Evolutionary conservation across 2,797 vertebrate genomes (phyloP), one percentile per base, ranked within the genome.

Genomic region (Dryobates pubescens): DNA sequence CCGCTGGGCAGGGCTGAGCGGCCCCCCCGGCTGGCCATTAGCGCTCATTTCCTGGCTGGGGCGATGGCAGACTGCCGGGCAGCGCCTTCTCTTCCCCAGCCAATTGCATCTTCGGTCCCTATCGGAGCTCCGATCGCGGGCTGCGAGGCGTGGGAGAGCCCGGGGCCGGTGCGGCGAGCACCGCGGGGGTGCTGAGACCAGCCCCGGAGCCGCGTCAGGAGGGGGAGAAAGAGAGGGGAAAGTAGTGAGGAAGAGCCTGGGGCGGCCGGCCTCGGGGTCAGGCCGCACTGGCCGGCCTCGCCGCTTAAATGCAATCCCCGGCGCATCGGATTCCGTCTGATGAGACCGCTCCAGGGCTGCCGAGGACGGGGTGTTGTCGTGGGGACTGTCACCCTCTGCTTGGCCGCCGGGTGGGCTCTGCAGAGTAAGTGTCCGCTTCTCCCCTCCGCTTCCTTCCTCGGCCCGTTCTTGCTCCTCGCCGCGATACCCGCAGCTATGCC

Each of bases 341-440:
- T 98, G 98, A 97, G 96, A 97, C 92, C 94, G 82, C 95, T 86
- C 36, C 97, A 19, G 95, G 91, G 96, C 93, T 90, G 96, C 92
- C 96, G 96, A 63, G 70, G 87, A 34, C 94, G 95, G 45, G 92
- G 96, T 82, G 62, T 93, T 77, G 90, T 97, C 88, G 95, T 98
- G 78, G 96, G 97, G 30, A 91, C 98, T 88, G 96, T 98, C 74
- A 97, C 96, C 67, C 94, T 94, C 64, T 98, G 76, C 96, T 90
- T 97, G 90, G 94, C 96, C 9, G 97, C 96, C 92, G 97, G 94
- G 82, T 96, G 96, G 86, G 95, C 96, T 89, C 85, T 97, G 82
- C 97, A 96, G 90, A 98, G 98, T 98, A 97, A 98, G 98, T 90
- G 45, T 54, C 10, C n/a, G n/a, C 30, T 36, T 27, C 75, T 34